Evolutionary conservation across 1,140 invertebrate genomes (phyloP).

Genomic region (Monomorium pharaonis): DNA sequence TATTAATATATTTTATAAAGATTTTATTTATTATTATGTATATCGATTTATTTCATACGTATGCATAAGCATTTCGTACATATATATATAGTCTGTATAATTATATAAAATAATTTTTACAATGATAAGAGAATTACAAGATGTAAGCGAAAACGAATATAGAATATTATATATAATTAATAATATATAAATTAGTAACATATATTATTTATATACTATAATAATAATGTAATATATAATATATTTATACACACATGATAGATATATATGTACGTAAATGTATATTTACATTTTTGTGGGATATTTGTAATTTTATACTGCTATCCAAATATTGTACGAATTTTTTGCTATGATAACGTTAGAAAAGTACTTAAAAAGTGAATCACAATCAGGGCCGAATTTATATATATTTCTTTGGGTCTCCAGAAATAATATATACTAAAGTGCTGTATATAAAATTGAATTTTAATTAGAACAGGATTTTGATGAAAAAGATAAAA

Average conservation of each 20-base stretch:
- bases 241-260: not conserved
- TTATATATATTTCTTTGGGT: not conserved
- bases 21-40: constrained; percentile 45
- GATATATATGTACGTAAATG: constrained; percentile 7
- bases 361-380: constrained; percentile 56
- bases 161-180: constrained; percentile 10
- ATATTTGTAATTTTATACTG: constrained; percentile 70
- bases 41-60: not conserved
- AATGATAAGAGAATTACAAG: not conserved
- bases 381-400: not conserved
- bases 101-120: not conserved
- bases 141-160: constrained; percentile 10
- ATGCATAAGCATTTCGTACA: not conserved
- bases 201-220: constrained; percentile 25
- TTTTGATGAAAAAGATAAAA: not conserved
- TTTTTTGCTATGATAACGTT: constrained; percentile 43
- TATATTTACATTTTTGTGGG: constrained; percentile 36
- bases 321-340: constrained; percentile 19
- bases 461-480: not conserved
- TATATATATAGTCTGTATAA: not conserved
- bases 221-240: constrained; percentile 15
- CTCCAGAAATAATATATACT: not conserved
- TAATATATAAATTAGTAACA: constrained; percentile 8
- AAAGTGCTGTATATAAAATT: not conserved
- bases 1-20: not conserved